These are phyloP conservation scores for Macrobrachium rosenbergii DNA, from an alignment of 1,140 invertebrate species.

Conservation along the genomic window DNA sequence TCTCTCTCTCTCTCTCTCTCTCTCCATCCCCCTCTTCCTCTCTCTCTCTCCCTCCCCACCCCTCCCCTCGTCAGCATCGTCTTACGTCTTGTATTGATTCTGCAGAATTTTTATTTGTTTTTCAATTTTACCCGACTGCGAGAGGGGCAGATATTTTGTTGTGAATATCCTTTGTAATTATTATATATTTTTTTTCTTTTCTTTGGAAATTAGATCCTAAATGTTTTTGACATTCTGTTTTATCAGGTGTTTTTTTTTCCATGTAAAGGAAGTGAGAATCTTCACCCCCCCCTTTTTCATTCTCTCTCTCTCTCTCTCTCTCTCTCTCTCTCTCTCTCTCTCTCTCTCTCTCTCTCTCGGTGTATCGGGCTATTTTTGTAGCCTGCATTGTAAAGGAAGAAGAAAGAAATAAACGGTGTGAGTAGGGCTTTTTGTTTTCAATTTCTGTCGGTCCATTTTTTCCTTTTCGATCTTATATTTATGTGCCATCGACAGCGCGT, in stretches of 20 bases:
- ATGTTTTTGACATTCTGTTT: too few species aligned
- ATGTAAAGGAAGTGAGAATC: background rate
- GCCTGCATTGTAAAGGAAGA: too few species aligned
- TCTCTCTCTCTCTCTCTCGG: conserved; percentile 4
- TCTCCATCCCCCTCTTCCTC: background rate
- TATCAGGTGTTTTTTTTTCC: too few species aligned
- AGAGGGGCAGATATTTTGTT: conserved; percentile 16
- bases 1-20: background rate
- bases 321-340: conserved; percentile 20
- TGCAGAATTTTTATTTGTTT: conserved; percentile 59
- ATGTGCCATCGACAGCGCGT: background rate
- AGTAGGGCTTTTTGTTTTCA: background rate
- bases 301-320: conserved; percentile 3
- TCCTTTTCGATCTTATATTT: background rate
- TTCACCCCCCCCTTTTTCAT: background rate
- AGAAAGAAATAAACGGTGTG: too few species aligned
- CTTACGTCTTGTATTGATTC: conserved; percentile 60
- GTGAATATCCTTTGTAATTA: conserved; percentile 17
- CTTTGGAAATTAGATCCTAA: conserved; percentile 8
- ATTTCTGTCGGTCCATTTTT: background rate
- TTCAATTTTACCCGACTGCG: conserved; percentile 40
- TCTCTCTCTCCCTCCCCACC: background rate
- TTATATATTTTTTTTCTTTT: background rate
- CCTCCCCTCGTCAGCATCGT: conserved; percentile 28
- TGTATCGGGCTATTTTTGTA: background rate